phyloP scores from a whole-genome alignment of 1,140 invertebrate genomes.

The Idris sp. region DNA sequence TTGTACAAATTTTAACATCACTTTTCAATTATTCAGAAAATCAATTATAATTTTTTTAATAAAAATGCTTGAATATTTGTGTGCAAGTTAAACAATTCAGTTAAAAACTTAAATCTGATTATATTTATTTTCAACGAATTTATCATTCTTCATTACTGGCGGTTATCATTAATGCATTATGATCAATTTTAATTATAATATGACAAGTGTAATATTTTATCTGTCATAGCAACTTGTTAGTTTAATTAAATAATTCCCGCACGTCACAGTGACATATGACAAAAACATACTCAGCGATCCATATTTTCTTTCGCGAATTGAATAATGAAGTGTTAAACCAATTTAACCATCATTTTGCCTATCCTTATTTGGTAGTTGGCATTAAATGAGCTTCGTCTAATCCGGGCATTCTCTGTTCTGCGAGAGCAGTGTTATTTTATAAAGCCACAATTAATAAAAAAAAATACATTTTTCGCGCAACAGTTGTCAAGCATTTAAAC shows the following conservation, averaged over 20 bases:
- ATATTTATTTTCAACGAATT: too few relatives aligned
- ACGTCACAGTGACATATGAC: slow-evolving; percentile 2
- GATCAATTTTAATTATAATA: too few relatives aligned
- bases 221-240: slow-evolving; percentile 2
- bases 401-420: slow-evolving; percentile 31
- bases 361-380: slow-evolving; percentile 7
- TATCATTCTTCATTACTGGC: too few relatives aligned
- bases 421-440: slow-evolving; percentile 15
- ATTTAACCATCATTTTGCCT: slow-evolving; percentile 20
- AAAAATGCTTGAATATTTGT: too few relatives aligned
- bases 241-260: slow-evolving; percentile 13
- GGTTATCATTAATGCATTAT: too few relatives aligned
- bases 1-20: too few relatives aligned
- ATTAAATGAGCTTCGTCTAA: slow-evolving; percentile 33
- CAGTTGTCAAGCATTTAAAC: slow-evolving; percentile 13
- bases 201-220: too few relatives aligned
- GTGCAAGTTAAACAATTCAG: too few relatives aligned
- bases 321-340: slow-evolving; percentile 42
- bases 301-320: slow-evolving; percentile 11
- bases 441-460: slow-evolving; percentile 35
- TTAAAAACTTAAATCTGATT: too few relatives aligned
- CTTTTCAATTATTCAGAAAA: too few relatives aligned
- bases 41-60: slow-evolving; percentile 5
- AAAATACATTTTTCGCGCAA: slow-evolving; percentile 16
- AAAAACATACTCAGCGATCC: slow-evolving; percentile 7